Evolutionary conservation across 2,113 vertebrate genomes (phyloP).

Genomic region (Cacatua alba): DNA sequence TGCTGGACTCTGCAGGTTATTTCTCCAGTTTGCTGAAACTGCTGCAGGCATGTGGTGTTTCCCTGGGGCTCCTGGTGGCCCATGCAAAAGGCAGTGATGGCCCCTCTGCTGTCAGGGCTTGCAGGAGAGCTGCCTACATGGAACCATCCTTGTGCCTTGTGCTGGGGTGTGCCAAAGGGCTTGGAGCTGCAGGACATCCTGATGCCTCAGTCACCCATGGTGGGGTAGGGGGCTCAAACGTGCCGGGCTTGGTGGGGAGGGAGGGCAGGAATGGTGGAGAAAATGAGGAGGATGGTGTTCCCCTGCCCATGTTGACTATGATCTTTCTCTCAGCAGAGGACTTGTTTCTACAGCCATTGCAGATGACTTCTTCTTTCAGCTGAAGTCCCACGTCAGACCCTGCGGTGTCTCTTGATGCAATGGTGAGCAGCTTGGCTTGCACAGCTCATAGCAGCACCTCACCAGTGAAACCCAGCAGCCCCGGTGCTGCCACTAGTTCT

Average conservation of each 20-base stretch:
- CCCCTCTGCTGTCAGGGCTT: not conserved
- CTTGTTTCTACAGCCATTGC: not conserved
- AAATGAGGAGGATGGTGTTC: not conserved
- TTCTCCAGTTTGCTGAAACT: not conserved
- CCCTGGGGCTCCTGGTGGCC: not conserved
- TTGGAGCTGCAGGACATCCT: not conserved
- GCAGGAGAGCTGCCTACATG: not conserved
- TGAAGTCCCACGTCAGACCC: not conserved
- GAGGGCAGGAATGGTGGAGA: not conserved
- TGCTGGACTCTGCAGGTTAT: too few species aligned
- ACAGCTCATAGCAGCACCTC: not conserved
- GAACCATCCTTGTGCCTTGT: not conserved
- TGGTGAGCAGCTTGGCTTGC: not conserved
- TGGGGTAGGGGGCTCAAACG: not conserved
- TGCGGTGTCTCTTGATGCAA: rapidly evolving
- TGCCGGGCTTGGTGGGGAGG: rapidly evolving
- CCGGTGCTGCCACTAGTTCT: not conserved
- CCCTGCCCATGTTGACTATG: not conserved
- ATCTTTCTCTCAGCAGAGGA: not conserved
- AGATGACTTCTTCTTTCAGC: not conserved
- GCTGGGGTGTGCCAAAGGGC: not conserved
- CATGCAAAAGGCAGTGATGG: not conserved
- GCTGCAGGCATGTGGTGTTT: not conserved
- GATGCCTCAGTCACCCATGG: too few species aligned
- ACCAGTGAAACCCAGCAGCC: not conserved